Evolutionary conservation across 2,888 invertebrate species (phyloP), one percentile per base, ranked within the genome.

Genomic region (Quadroppia sp.): DNA sequence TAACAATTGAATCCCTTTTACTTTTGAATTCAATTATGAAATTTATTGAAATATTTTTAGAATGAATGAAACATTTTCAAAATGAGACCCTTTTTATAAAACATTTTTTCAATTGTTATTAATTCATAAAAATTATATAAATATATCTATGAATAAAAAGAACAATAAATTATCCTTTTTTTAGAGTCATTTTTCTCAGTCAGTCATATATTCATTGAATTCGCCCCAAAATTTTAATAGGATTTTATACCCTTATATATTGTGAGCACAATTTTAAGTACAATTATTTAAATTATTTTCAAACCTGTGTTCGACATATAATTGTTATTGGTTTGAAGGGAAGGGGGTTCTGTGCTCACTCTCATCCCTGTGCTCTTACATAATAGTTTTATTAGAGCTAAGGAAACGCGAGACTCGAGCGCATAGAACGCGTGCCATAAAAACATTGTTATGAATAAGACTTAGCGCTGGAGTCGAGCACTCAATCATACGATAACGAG

Each of bases 401-500:
- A 64, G 64, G 64, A 64, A 64, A 64, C 15, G 28, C 23, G 56
- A 59, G 6, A 59, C 30, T 45, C 6, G 59, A 23, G 23, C 23
- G 23, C 20, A 53, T 53, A 20, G 2, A 50, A 64, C 64, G 64
- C 64, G 64, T 64, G 64, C 20, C 64, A 20, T 64, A 64, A 64
- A 53, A 64, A 64, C 64, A 64, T 36, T 36, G 64, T 64, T 40
- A 64, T 64, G 64, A 64, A 64, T 64, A 64, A 40, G 13, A 15
- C 7, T 23, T 50, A 7, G 64, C 28, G 30, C 4, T 20, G 23
- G n/a, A 64, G 32, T 36, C 17, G n/a, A 64, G 64, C 23, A 64
- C 64, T 64, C 64, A 64, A 64, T 64, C 64, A 64, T 64, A 64
- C 25, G 20, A 64, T 64, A 36, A 64, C 36, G 17, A 40, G 59